Percentiles rank a stretch among this genome's conserved stretches.
Conservation (phyloP, 2,888 invertebrate genomes). For the Sycophila texana region DNA sequence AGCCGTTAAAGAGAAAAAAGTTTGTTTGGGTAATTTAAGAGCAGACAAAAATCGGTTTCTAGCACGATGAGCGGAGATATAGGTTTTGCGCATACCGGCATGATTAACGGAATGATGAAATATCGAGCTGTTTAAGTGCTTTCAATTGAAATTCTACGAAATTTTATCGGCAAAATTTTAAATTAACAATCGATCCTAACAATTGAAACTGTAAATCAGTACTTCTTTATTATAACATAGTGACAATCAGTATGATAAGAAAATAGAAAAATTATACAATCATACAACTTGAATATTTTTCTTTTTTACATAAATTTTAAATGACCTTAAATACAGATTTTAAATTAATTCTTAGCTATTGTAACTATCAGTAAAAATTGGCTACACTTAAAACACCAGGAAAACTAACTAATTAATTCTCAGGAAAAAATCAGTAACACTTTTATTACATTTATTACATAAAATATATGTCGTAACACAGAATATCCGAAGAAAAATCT, state of each 20-base stretch:
- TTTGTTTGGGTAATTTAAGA: not conserved
- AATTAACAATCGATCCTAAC: not conserved
- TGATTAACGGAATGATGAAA: not conserved
- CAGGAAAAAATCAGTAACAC: not conserved
- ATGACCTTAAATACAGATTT: not conserved
- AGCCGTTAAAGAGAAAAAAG: not conserved
- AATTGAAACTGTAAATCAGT: not conserved
- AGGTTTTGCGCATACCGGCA: not conserved
- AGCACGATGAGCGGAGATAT: not conserved
- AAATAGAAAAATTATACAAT: not conserved
- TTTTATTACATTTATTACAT: conserved; percentile 10
- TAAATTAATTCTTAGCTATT: too few relatives aligned
- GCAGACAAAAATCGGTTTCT: not conserved
- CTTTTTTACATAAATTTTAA: not conserved
- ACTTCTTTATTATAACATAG: not conserved
- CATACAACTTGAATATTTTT: not conserved
- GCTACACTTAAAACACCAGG: not conserved
- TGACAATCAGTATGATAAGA: not conserved
- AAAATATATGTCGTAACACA: not conserved
- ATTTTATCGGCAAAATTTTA: not conserved
- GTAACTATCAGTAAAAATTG: too few relatives aligned
- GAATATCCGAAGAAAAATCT: not conserved
- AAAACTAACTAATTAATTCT: not conserved
- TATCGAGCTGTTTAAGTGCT: not conserved
- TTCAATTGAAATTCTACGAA: not conserved